Percentiles rank a stretch among this genome's conserved stretches.
These are phyloP conservation scores for Brachypalpus laphriformis DNA, from an alignment of 2,888 invertebrate genomes.

Conservation along the genomic window DNA sequence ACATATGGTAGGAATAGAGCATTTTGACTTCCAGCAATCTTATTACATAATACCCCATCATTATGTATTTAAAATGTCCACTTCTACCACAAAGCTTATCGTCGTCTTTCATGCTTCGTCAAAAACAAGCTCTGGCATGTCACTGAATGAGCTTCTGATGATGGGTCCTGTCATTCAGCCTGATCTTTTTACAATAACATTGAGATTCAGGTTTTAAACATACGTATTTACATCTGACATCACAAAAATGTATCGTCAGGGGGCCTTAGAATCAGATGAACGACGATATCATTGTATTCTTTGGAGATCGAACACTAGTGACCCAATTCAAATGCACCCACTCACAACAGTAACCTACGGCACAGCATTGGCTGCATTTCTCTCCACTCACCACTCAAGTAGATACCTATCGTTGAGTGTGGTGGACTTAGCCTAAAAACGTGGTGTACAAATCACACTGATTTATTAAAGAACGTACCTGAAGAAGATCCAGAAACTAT, in stretches of 20 bases:
- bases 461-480: conserved; percentile 22
- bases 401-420: conserved; percentile 32
- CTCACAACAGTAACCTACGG: conserved; percentile 55
- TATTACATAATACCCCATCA: conserved; percentile 51
- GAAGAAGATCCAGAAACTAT: not conserved
- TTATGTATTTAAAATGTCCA: conserved; percentile 33
- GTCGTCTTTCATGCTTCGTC: too few species aligned
- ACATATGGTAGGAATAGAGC: conserved; percentile 26
- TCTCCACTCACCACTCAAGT: conserved; percentile 21
- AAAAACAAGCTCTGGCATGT: conserved; percentile 26
- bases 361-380: too few species aligned
- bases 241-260: conserved; percentile 67
- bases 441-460: conserved; percentile 41
- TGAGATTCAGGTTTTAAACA: too few species aligned
- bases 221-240: too few species aligned
- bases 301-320: conserved; percentile 48
- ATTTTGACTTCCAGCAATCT: conserved; percentile 17
- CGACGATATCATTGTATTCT: conserved; percentile 57
- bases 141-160: conserved; percentile 33
- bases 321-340: conserved; percentile 33
- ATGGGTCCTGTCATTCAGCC: conserved; percentile 33
- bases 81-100: too few species aligned
- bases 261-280: too few species aligned
- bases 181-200: conserved; percentile 30
- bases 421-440: conserved; percentile 32